A percentile compares a stretch with the other conserved stretches of the same genome.
Conservation (phyloP, 2,888 invertebrate genomes). For the Helicoverpa assulta region DNA sequence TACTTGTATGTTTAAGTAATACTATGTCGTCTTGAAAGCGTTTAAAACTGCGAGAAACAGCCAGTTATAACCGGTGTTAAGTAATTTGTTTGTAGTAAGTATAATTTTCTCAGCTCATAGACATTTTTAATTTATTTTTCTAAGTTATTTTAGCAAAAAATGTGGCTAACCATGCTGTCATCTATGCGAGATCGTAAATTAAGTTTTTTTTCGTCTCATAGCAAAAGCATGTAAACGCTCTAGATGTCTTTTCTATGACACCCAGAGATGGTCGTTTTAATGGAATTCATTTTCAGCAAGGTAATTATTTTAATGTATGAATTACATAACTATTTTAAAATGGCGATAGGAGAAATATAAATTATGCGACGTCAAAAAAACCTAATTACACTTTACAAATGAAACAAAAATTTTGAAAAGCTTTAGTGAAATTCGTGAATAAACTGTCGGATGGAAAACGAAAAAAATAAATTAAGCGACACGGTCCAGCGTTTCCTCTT, state of each 20-base stretch:
- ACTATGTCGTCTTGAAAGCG: too few species aligned
- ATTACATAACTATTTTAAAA: slow-evolving; percentile 1
- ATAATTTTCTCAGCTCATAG: slow-evolving; percentile 15
- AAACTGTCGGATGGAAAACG: slow-evolving; percentile 43
- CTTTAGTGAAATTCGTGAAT: slow-evolving; percentile 62
- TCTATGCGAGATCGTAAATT: slow-evolving; percentile 21
- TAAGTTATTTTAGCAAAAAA: slow-evolving; percentile 37
- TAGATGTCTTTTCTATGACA: slow-evolving; percentile 18
- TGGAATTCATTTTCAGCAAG: slow-evolving; percentile 28
- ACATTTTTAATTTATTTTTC: slow-evolving; percentile 29
- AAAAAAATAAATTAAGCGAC: slow-evolving; percentile 72
- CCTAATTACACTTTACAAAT: slow-evolving; percentile 49
- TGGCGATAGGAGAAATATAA: slow-evolving; percentile 26
- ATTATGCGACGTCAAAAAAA: slow-evolving; percentile 29
- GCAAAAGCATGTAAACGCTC: slow-evolving; percentile 6
- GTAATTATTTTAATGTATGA: slow-evolving; percentile 34
- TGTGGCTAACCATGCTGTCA: slow-evolving; percentile 12
- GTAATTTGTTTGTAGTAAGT: neutral
- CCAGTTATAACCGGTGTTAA: neutral
- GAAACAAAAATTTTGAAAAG: slow-evolving; percentile 52
- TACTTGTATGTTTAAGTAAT: too few species aligned
- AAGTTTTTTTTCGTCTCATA: slow-evolving; percentile 20
- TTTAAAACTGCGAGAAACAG: too few species aligned
- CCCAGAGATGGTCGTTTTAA: slow-evolving; percentile 29
- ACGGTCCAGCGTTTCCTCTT: slow-evolving; percentile 68